Base-by-base conservation (phyloP, 2,113 vertebrate species). In the Anseranas semipalmata region DNA sequence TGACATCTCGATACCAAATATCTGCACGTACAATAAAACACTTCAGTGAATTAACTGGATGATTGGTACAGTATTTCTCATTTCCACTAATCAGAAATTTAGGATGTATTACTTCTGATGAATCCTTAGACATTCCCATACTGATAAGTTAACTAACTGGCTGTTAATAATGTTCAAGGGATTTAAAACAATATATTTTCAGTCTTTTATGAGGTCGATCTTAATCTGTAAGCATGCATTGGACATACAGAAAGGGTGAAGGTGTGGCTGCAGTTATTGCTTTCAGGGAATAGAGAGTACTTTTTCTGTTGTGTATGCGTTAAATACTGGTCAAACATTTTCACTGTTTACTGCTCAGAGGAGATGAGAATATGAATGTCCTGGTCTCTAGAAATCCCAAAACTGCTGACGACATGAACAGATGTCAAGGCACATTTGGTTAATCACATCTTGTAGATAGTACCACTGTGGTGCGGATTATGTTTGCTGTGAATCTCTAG, bases 21-120 rank as follows among this genome's bases (percentile, higher is more conserved):
- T 94, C 94, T 93, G 94, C 16, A n/a, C 35, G 0, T 87, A 46
- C 97, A 96, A 97, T 96, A 97, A 95, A 96, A 95, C 96, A 95
- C 90, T 87, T 85, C 83, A 88, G 85, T 94, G 96, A 95, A 97
- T 97, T 97, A 97, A 92, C 92, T 91, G 92, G 83, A 48, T 93
- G 96, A 92, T 90, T 93, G 91, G 60, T 93, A 67, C 77, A 53
- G 87, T 96, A 96, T 97, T 97, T 94, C 95, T 96, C 71, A 75
- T 96, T 97, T 89, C 84, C 60, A 58, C 95, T 97, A 89, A 96
- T 96, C 96, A 96, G 92, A 97, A 97, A 92, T 89, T 66, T 89
- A 86, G 94, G 71, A 58, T 95, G 9, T 91, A 94, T 92, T 86
- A 75, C 70, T 96, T 76, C 73, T 94, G 96, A 93, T 97, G 95